phyloP scores from a whole-genome alignment of 1,140 invertebrate species.

The Drosophila trapezifrons region DNA sequence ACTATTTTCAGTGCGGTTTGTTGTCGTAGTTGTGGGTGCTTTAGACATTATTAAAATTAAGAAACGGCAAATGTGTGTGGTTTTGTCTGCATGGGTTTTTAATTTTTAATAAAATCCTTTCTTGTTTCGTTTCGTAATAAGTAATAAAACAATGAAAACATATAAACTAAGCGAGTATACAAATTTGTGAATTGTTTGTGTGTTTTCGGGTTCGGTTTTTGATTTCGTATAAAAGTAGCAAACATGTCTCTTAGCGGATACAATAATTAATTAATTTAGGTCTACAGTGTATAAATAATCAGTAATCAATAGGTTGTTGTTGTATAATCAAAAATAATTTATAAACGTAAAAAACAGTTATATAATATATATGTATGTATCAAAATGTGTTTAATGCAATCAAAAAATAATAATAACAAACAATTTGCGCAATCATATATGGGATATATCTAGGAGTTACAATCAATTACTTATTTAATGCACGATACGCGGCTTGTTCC shows the following conservation, averaged over 20 bases:
- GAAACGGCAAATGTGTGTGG: slow-evolving; percentile 45
- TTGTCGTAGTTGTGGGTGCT: slow-evolving; percentile 30
- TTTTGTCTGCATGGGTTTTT: slow-evolving; percentile 44
- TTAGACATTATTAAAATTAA: slow-evolving; percentile 36
- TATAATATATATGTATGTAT: slow-evolving; percentile 66
- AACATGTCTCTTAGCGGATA: slow-evolving; percentile 62
- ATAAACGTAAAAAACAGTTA: slow-evolving; percentile 80
- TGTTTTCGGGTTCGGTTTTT: slow-evolving; percentile 47
- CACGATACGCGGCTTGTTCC: slow-evolving; percentile 33
- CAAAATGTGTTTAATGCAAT: slow-evolving; percentile 67
- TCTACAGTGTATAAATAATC: slow-evolving; percentile 75
- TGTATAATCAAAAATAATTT: slow-evolving; percentile 79
- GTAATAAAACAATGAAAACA: slow-evolving; percentile 66
- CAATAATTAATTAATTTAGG: slow-evolving; percentile 41
- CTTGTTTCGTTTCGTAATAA: slow-evolving; percentile 20
- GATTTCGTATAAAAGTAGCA: slow-evolving; percentile 63
- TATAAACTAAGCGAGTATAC: slow-evolving; percentile 76
- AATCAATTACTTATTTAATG: slow-evolving; percentile 63
- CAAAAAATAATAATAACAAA: slow-evolving; percentile 79
- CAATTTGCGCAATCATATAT: slow-evolving; percentile 62
- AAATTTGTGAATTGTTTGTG: slow-evolving; percentile 55
- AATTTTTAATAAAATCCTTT: slow-evolving; percentile 10
- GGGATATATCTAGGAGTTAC: slow-evolving; percentile 56
- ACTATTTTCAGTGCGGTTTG: slow-evolving; percentile 66
- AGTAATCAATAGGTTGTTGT: slow-evolving; percentile 74